phyloP scores from a whole-genome alignment of 2,888 invertebrate genomes.

The Zaprionus obscuricornis region DNA sequence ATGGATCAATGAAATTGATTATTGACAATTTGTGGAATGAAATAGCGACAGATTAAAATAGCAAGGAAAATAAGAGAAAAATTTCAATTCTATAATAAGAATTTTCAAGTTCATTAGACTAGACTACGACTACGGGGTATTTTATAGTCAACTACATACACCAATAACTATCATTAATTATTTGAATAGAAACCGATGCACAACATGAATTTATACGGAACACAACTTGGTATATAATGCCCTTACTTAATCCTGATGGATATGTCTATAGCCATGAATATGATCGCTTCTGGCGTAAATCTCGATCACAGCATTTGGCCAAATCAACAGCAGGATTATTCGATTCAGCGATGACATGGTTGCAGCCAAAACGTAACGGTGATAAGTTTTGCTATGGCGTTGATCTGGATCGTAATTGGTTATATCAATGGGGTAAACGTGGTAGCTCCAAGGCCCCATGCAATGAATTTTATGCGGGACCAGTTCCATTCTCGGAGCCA shows the following conservation, averaged over 20 bases:
- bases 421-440: slow-evolving; percentile 88
- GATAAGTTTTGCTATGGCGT: slow-evolving; percentile 87
- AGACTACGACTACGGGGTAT: too few relatives aligned
- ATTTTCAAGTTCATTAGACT: too few relatives aligned
- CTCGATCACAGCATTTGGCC: slow-evolving; percentile 85
- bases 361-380: slow-evolving; percentile 73
- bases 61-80: too few relatives aligned
- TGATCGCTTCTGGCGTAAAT: slow-evolving; percentile 92
- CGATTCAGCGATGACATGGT: slow-evolving; percentile 82
- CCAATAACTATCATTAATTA: not conserved
- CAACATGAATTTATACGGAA: slow-evolving; percentile 78
- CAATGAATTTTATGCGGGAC: slow-evolving; percentile 89
- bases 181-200: slow-evolving; percentile 59
- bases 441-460: slow-evolving; percentile 90
- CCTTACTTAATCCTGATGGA: slow-evolving; percentile 90
- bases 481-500: slow-evolving; percentile 90
- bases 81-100: too few relatives aligned
- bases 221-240: slow-evolving; percentile 88
- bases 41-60: too few relatives aligned
- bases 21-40: too few relatives aligned
- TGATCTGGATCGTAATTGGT: slow-evolving; percentile 91
- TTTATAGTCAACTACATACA: too few relatives aligned
- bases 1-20: too few relatives aligned
- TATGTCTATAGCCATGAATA: slow-evolving; percentile 90
- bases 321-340: slow-evolving; percentile 74